phyloP scores from a whole-genome alignment of 2,888 invertebrate species.

The Hyposoter dolosus region DNA sequence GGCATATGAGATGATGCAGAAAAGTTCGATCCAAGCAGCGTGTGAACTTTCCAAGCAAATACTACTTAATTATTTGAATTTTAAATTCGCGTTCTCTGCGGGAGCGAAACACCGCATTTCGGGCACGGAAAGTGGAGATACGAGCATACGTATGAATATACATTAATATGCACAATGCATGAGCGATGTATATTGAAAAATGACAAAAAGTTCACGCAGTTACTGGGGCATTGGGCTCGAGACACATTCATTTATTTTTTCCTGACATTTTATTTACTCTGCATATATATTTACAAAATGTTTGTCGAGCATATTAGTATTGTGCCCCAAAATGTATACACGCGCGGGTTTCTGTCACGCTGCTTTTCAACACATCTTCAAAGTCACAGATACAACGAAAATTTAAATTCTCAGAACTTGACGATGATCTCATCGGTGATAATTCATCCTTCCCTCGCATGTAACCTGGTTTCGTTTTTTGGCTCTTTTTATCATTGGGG shows the following conservation, averaged over 20 bases:
- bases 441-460: slow-evolving; percentile 32
- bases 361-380: slow-evolving; percentile 42
- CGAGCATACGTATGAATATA: slow-evolving; percentile 6
- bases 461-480: slow-evolving; percentile 53
- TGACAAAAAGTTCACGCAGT: slow-evolving; percentile 75
- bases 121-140: slow-evolving; percentile 5
- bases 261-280: slow-evolving; percentile 25
- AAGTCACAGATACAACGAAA: slow-evolving; percentile 14
- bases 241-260: slow-evolving; percentile 44
- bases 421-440: slow-evolving; percentile 59
- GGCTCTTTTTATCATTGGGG: not conserved
- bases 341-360: slow-evolving; percentile 8
- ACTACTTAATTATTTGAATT: slow-evolving; percentile 80
- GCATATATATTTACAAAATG: slow-evolving; percentile 26
- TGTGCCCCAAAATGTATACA: slow-evolving; percentile 13
- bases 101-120: slow-evolving; percentile 37
- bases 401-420: slow-evolving; percentile 43
- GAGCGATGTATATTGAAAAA: not conserved
- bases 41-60: slow-evolving; percentile 71
- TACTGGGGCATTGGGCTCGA: slow-evolving; percentile 81
- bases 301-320: slow-evolving; percentile 58
- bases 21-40: slow-evolving; percentile 28
- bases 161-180: not conserved
- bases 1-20: slow-evolving; percentile 41
- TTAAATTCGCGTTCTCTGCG: slow-evolving; percentile 74